These are phyloP conservation scores for Halocaridina rubra DNA, from an alignment of 2,888 invertebrate genomes.

Conservation along the genomic window DNA sequence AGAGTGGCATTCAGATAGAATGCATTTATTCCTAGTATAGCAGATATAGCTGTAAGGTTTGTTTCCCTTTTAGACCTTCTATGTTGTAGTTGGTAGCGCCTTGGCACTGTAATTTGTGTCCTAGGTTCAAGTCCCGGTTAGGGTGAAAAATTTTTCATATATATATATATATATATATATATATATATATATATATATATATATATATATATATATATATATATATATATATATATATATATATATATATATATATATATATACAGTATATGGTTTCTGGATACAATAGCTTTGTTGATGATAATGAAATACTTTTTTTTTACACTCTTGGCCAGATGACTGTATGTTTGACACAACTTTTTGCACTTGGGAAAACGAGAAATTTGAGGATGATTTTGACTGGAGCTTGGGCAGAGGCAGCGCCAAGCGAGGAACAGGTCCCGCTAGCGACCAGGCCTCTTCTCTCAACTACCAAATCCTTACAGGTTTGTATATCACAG, in stretches of 20 bases:
- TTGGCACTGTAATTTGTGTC: too few species aligned
- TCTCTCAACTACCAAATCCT: constrained; percentile 63
- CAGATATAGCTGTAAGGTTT: too few species aligned
- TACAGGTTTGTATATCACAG: constrained; percentile 12
- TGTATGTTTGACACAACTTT: constrained; percentile 68
- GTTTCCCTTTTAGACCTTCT: too few species aligned
- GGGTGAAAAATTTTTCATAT: too few species aligned
- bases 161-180: neutral
- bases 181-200: neutral
- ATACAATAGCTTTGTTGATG: too few species aligned
- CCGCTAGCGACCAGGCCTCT: constrained; percentile 66
- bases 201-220: neutral
- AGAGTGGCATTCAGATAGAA: too few species aligned
- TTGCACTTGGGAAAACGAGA: constrained; percentile 67
- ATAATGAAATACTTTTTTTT: too few species aligned
- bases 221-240: neutral
- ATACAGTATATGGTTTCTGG: neutral
- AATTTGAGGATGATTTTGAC: constrained; percentile 66
- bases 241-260: neutral
- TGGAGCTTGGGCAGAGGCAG: constrained; percentile 67
- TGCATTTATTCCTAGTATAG: too few species aligned
- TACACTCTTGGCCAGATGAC: too few species aligned
- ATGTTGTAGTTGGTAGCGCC: too few species aligned
- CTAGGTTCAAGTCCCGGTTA: too few species aligned
- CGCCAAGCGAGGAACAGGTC: constrained; percentile 66